Base-by-base conservation (phyloP, 2,888 invertebrate genomes). In the Boloria euphrosyne region DNA sequence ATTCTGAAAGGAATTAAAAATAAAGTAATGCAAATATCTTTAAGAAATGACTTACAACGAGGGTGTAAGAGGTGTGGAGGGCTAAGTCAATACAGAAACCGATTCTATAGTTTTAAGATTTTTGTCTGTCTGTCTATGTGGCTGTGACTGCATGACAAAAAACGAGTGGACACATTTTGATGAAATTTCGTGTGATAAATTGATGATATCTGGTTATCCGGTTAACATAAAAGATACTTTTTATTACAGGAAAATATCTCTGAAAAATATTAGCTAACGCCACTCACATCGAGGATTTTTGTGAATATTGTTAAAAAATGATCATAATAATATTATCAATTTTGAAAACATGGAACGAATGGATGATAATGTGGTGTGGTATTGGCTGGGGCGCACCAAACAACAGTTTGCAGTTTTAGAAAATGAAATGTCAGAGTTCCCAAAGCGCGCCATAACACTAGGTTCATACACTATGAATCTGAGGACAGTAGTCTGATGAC, bases 1-100 rank as follows among this genome's bases (percentile, higher is more conserved):
- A 90, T 75, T 67, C 91, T 90, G 75, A n/a, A 62, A 66, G 17
- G 22, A 10, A 38, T 6, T n/a, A 16, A 50, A 31, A 59, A 58
- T 27, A 4, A 51, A 22, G n/a, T n/a, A n/a, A n/a, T n/a, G n/a
- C 16, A 6, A 14, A 22, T n/a, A 17, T 51, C 18, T 51, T 51
- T 7, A 1, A 31, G 7, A n/a, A 22, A 3, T 22, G 22, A 22
- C 22, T 22, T 22, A 22, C 3, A 22, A 3, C 3, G 22, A 22
- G 22, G 22, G 22, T 22, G 22, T 22, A 22, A 22, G 3, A 22
- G 22, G 3, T 3, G 3, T 22, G 22, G 3, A 22, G 22, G 22
- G 22, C 3, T 2, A 22, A 22, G 22, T 22, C 22, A 22, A 2
- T 22, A 22, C 22, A 22, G n/a, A n/a, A 22, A 22, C 22, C 22